phyloP scores from a whole-genome alignment of 2,113 vertebrate genomes.

The Garra rufa region DNA sequence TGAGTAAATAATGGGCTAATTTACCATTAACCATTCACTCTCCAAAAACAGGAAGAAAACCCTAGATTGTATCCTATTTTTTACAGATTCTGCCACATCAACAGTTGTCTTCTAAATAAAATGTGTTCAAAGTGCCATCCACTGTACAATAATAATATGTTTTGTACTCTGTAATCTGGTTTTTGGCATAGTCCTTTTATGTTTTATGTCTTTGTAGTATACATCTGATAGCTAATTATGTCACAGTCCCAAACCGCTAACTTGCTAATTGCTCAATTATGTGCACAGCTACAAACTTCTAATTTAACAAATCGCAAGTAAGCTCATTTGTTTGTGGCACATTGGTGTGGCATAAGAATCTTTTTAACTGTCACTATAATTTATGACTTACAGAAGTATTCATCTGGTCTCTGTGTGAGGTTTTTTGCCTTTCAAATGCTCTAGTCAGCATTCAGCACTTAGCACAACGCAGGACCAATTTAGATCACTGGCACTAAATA shows the following conservation, averaged over 20 bases:
- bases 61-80: not conserved
- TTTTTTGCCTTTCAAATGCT: slow-evolving; percentile 57
- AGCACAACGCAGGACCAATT: slow-evolving; percentile 57
- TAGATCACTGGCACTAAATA: slow-evolving; percentile 62
- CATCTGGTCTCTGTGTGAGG: slow-evolving; percentile 56
- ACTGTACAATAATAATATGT: slow-evolving; percentile 38
- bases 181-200: slow-evolving; percentile 40
- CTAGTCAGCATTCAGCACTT: slow-evolving; percentile 42
- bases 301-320: slow-evolving; percentile 35
- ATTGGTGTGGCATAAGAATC: slow-evolving; percentile 6
- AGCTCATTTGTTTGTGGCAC: slow-evolving; percentile 39
- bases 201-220: slow-evolving; percentile 16
- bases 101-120: not conserved
- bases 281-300: slow-evolving; percentile 14
- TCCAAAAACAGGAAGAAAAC: not conserved
- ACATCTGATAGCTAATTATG: slow-evolving; percentile 4
- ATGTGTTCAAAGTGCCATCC: slow-evolving; percentile 36
- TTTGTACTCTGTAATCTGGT: slow-evolving; percentile 34
- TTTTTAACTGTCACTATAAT: slow-evolving; percentile 44
- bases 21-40: not conserved
- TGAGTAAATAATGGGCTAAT: no score
- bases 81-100: not conserved
- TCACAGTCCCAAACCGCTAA: not conserved
- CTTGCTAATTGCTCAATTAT: slow-evolving; percentile 43
- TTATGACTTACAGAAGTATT: slow-evolving; percentile 51